Percentiles rank a stretch among this genome's conserved stretches.
Evolutionary conservation across 2,888 invertebrate genomes (phyloP).

Genomic region (Spisula subtruncata): DNA sequence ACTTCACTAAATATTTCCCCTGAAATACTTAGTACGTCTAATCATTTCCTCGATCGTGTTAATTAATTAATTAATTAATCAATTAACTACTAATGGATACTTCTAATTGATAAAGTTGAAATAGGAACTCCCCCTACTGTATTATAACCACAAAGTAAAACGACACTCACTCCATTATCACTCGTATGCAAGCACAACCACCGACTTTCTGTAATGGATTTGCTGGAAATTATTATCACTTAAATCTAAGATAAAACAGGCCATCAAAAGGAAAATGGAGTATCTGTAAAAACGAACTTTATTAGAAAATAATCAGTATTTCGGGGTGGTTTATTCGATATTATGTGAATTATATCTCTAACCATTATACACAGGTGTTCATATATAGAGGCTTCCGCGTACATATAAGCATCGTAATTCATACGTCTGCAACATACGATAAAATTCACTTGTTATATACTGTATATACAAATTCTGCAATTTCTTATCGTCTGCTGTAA

Average conservation of each 20-base stretch:
- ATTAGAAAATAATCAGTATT: slow-evolving; percentile 49
- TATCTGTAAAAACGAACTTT: slow-evolving; percentile 34
- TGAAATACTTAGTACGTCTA: not conserved
- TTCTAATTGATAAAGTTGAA: not conserved
- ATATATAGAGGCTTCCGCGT: not conserved
- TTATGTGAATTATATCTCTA: slow-evolving; percentile 30
- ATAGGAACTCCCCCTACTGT: not conserved
- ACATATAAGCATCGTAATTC: slow-evolving; percentile 1
- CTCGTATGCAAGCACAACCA: not conserved
- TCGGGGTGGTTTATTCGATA: slow-evolving; percentile 34
- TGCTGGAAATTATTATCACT: slow-evolving; percentile 3
- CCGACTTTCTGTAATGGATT: slow-evolving; percentile 17
- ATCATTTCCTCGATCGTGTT: not conserved
- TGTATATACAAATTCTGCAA: not conserved
- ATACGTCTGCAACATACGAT: not conserved
- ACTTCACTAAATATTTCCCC: not conserved
- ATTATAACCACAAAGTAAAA: not conserved
- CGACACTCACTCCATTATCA: not conserved
- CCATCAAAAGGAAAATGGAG: slow-evolving; percentile 42
- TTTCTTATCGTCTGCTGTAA: slow-evolving; percentile 12
- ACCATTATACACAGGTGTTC: slow-evolving; percentile 41
- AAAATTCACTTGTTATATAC: slow-evolving; percentile 12
- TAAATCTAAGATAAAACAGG: slow-evolving; percentile 17
- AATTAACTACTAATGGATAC: not conserved
- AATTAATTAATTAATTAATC: not conserved